Evolutionary conservation across 2,888 invertebrate species (phyloP), one percentile per base, ranked within the genome.

Genomic region (Miltochrista miniata): DNA sequence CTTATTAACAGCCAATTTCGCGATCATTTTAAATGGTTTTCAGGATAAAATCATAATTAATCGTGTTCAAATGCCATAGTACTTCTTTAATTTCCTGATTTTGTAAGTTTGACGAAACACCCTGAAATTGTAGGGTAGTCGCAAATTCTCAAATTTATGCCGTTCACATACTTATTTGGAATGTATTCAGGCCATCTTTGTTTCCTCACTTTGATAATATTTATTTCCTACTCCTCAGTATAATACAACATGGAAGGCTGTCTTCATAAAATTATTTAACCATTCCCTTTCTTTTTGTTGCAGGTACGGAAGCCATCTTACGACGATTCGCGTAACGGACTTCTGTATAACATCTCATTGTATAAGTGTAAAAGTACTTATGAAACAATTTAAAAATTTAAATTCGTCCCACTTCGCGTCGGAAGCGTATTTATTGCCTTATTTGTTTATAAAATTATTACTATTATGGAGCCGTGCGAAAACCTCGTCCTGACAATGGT

Each of bases 391-490:
- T 70, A 64, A 68, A 72, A 71, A 74, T 74, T 76, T 74, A 75
- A 76, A 77, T 74, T 68, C 63, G 52, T 53, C 61, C 74, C 66
- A 79, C 72, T 72, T 74, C 48, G 48, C 59, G 38, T 46, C 70
- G 72, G 77, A 78, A 63, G 68, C 54, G 61, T 57, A 56, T 49
- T 55, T 66, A 72, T 73, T 66, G 78, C 76, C 83, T 78, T 77
- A 78, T 75, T 75, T n/a, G n/a, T n/a, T n/a, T n/a, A 75, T 67
- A 68, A 74, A 61, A 69, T 69, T 67, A 74, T 70, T 83, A 80
- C 72, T 78, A 79, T 74, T 75, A 52, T 69, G 54, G 59, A 64
- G 73, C 63, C 76, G 79, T 76, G 80, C 71, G 78, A 82, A 77
- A 69, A 61, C 65, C 55, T 18, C 24, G 2, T 54, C 5, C 18